Base-by-base conservation (phyloP, 2,888 invertebrate species). In the Bellardia pandia region DNA sequence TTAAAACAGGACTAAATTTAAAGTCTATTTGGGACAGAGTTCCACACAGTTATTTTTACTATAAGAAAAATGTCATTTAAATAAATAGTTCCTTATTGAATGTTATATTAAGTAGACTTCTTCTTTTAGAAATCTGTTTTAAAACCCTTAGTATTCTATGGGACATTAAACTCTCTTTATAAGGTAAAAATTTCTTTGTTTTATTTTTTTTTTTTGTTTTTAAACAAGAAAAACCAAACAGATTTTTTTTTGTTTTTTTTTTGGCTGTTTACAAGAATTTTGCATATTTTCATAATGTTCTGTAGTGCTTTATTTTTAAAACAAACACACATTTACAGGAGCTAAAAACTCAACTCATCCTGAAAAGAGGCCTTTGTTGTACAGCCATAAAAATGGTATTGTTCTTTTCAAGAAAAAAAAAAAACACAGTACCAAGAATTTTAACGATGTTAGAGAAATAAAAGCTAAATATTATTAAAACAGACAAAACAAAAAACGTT, bases 251-350 rank as follows among this genome's bases (percentile, higher is more conserved):
- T 51, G 23, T 23, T 23, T 23, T 23, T 23, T 23, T 23, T 23
- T 23, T 23, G 23, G 1, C 69, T 78, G 45, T 82, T 85, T 45
- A 87, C 81, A 85, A 85, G 42, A 78, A 48, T 82, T 87, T 87
- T 87, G 85, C 87, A 87, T 87, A 87, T 81, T 85, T 87, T 78
- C 81, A 87, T 82, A 85, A 82, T 87, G 85, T 87, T 82, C 66
- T 75, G 14, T 16, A 53, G 74, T 53, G 53, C 6, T 30, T 16
- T 16, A 30, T 45, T 51, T 62, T 71, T 45, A 11, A 58, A 58
- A 72, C 48, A 51, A 30, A 40, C 53, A 16, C 33, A 33, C 30
- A 74, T 37, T 48, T 13, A 64, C 13, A 81, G 80, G 56, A 81
- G 74, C 64, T 42, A 14, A 56, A 64, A 37, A 64, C 11, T 30